Evolutionary conservation across 2,113 vertebrate species (phyloP), one percentile per base, ranked within the genome.

Genomic region (Corythoichthys intestinalis): DNA sequence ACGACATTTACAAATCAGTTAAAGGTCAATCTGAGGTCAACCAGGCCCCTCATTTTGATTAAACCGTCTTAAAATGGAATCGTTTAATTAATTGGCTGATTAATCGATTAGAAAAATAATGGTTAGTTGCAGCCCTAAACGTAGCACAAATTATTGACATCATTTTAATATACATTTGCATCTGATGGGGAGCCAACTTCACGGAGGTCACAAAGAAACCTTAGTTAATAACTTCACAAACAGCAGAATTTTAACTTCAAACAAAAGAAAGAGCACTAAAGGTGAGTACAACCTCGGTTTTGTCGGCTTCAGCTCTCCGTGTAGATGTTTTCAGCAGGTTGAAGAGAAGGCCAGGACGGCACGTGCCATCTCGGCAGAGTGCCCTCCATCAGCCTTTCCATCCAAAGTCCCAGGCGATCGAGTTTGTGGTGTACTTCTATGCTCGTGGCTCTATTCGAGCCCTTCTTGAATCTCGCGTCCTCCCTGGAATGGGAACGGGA

Each of bases 301-400:
- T 37, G 60, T 35, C 41, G 17, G 56, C 50, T 69, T 89, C 86
- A 89, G 83, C 79, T 85, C 39, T 81, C 71, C 65, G 73, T 34
- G 56, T 67, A 69, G 47, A 64, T 70, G 68, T 38, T 59, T 53
- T 50, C 59, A 5, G 73, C 50, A 17, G 69, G 79, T 56, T 94
- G 91, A 54, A 96, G 91, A 0, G 84, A 74, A 0, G 96, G 95
- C 96, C 96, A 98, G 0, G 88, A 94, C 1, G 93, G 91, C 72
- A 97, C 93, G 28, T 93, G 94, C 75, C 95, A 91, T 79, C 95
- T 91, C 75, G 94, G 94, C 56, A 97, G 80, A 57, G 95, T 96
- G 0, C 96, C 96, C 82, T 98, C 96, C 71, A 96, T 85, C 9
- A 98, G 92, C 61, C 92, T 93, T 79, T 98, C 95, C 96, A 98